Percentiles rank a stretch among this genome's conserved stretches.
Evolutionary conservation across 2,113 vertebrate species (phyloP).

Genomic region (Spea multiplicata): DNA sequence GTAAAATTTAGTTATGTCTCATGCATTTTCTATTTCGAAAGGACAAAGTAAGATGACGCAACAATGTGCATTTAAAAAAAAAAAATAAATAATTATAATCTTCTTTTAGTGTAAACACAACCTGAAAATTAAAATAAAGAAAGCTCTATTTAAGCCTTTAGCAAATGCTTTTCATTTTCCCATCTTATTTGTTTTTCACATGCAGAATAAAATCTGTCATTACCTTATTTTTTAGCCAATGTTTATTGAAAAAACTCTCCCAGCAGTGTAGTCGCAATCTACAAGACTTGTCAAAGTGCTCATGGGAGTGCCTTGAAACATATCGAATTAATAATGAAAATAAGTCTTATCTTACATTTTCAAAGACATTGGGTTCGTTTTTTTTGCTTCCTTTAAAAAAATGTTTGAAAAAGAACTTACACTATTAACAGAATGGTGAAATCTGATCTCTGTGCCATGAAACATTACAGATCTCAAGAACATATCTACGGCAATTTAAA

Average conservation of each 20-base stretch:
- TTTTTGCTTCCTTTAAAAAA: neutral
- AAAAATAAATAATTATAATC: too few species aligned
- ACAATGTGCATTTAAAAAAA: neutral
- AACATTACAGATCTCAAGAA: too few species aligned
- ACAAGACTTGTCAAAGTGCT: constrained; percentile 51
- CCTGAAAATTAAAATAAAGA: constrained; percentile 57
- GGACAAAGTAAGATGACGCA: neutral
- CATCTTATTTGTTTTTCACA: constrained; percentile 15
- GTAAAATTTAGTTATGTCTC: constrained; percentile 20
- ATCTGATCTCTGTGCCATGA: too few species aligned
- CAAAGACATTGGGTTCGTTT: neutral
- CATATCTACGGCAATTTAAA: too few species aligned
- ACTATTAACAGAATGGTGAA: too few species aligned
- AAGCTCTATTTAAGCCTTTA: constrained; percentile 43
- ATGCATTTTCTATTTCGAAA: neutral
- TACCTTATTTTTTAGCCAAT: constrained; percentile 46
- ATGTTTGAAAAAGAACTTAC: neutral
- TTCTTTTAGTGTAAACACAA: constrained; percentile 57
- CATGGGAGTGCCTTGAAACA: constrained; percentile 56
- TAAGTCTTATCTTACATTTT: constrained; percentile 53
- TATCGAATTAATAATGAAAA: constrained; percentile 59
- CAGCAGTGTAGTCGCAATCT: constrained; percentile 37
- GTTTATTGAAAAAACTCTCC: constrained; percentile 56
- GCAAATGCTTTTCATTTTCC: constrained; percentile 55
- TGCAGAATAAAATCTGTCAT: constrained; percentile 34